phyloP scores from a whole-genome alignment of 2,797 vertebrate species.

The Malacoraja senta region DNA sequence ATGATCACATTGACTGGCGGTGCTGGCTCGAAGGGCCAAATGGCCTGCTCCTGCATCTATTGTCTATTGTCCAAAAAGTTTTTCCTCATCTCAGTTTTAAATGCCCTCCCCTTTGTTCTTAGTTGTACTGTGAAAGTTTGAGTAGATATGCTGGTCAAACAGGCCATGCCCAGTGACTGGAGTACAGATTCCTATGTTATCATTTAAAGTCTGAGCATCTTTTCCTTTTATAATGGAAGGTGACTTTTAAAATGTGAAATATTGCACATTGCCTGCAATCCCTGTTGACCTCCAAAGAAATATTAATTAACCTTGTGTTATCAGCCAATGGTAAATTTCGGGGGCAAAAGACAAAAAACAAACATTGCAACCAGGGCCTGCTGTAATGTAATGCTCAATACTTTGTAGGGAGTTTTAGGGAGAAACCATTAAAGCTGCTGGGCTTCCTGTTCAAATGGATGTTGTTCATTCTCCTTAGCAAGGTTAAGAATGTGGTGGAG shows the following conservation, averaged over 20 bases:
- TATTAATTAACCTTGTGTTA: no score
- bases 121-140: no score
- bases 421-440: not conserved
- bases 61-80: no score
- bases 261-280: not conserved
- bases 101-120: no score
- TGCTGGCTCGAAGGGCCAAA: no score
- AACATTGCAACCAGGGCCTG: no score
- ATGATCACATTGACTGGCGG: no score
- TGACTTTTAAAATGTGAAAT: not conserved
- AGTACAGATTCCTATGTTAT: not conserved
- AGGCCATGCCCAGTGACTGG: not conserved
- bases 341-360: no score
- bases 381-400: not conserved
- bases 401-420: not conserved
- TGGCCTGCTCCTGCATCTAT: no score
- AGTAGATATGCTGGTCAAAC: not conserved
- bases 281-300: no score
- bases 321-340: no score
- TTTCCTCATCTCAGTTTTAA: no score
- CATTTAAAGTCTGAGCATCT: not conserved
- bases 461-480: not conserved
- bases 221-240: not conserved
- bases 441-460: not conserved
- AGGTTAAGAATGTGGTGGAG: not conserved